phyloP scores from a whole-genome alignment of 2,113 vertebrate genomes.

The Labrus mixtus region DNA sequence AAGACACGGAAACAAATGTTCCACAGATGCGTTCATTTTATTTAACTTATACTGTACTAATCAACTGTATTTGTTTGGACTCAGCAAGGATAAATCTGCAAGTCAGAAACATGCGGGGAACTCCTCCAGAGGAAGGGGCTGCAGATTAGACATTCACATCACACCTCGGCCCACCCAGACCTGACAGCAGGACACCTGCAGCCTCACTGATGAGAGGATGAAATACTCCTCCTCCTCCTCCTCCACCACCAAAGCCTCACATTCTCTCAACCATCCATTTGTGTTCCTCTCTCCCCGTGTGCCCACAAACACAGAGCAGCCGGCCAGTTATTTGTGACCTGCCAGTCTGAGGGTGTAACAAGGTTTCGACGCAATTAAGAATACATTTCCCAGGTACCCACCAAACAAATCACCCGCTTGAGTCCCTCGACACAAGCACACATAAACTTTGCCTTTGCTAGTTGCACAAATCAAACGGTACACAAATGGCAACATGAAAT shows the following conservation, averaged over 20 bases:
- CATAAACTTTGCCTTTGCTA: constrained; percentile 45
- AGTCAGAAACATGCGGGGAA: constrained; percentile 20
- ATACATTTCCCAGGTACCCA: constrained; percentile 76
- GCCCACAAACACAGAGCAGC: constrained; percentile 70
- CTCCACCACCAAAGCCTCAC: constrained; percentile 38
- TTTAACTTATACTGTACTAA: constrained; percentile 7
- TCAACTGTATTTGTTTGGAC: constrained; percentile 1
- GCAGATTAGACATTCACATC: constrained; percentile 66
- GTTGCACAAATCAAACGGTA: constrained; percentile 66
- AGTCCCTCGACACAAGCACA: constrained; percentile 35
- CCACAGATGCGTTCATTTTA: constrained; percentile 5
- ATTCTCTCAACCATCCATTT: constrained; percentile 70
- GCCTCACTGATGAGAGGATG: constrained; percentile 70
- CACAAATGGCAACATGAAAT: constrained; percentile 68
- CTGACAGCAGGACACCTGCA: constrained; percentile 77
- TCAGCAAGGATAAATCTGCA: neutral
- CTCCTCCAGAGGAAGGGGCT: constrained; percentile 15
- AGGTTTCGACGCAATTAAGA: constrained; percentile 78
- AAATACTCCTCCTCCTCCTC: constrained; percentile 58
- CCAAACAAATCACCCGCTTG: constrained; percentile 66
- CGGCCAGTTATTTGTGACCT: constrained; percentile 79
- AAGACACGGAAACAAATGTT: constrained; percentile 6
- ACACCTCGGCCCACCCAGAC: constrained; percentile 64
- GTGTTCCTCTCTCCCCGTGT: constrained; percentile 47
- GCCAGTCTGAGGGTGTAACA: constrained; percentile 76